A percentile compares a stretch with the other conserved stretches of the same genome.
Conservation (phyloP, 2,797 vertebrate species). For the Myotis daubentonii region DNA sequence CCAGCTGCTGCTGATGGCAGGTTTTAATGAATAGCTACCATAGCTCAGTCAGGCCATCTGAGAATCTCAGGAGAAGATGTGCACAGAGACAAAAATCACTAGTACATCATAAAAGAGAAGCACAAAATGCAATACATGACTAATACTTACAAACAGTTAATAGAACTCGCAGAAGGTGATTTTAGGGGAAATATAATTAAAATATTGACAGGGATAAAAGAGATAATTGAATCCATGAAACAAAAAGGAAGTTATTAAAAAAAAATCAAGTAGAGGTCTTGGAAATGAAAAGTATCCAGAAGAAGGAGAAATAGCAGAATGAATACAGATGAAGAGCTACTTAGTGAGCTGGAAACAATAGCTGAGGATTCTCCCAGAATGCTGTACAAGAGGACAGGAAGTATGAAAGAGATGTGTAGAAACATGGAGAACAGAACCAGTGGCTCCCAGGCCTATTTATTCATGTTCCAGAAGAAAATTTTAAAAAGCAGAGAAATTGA, state of each 20-base stretch:
- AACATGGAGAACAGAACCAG: neutral
- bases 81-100: neutral
- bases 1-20: neutral
- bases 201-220: neutral
- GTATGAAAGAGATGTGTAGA: neutral
- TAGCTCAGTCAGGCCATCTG: neutral
- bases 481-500: neutral
- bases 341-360: neutral
- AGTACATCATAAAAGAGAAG: neutral
- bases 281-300: neutral
- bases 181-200: conserved; percentile 15
- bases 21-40: neutral
- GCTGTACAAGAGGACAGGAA: neutral
- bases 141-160: neutral
- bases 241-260: neutral
- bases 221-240: neutral
- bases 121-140: neutral
- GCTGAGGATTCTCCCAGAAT: neutral
- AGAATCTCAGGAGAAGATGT: neutral
- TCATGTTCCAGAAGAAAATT: neutral
- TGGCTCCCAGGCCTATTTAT: neutral
- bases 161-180: conserved; percentile 11
- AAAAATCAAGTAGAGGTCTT: neutral
- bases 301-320: neutral
- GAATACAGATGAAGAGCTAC: neutral